Evolutionary conservation across 23 tunicate genomes (phyloP), one percentile per base, ranked within the genome.

Genomic region (Aplidium turbinatum): DNA sequence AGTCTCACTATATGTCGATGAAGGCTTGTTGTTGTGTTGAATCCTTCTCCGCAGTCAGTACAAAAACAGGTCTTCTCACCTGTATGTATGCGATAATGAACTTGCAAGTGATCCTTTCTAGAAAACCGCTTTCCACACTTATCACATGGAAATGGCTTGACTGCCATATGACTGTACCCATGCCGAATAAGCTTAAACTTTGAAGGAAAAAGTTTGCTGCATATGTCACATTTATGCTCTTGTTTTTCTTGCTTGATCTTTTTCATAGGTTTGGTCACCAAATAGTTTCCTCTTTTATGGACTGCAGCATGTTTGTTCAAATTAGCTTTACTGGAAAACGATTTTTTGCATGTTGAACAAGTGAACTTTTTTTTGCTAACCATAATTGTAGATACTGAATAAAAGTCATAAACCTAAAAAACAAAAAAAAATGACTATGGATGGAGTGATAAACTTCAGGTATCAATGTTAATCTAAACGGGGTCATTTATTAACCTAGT

Each of bases 131-230:
- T 35, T 38, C 77, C 85, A 68, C 85, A 80, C 4, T 31, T 39
- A 18, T 80, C 85, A 56, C 85, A 80, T 38, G 48, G 75, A 57
- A 80, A 80, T 0, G 85, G 85, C 53, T 80, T 80, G 3, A 69
- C 58, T 4, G 39, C 70, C 69, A 80, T 31, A 40, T 80, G 85
- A 62, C 42, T 80, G 70, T 80, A 80, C 1, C 64, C 24, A 40
- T 80, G 85, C 1, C 85, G 85, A 11, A 69, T 6, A 22, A 80
- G 48, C 45, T 80, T 80, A 42, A 80, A 80, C 24, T 80, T 80
- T 0, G 77, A 33, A 3, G 61, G 61, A 70, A 80, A 80, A 26
- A 58, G n/a, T 39, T 80, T 80, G 4, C 29, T 4, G 38, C 85
- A 80, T 13, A 80, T 42, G 58, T 55, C 18, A 39, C 85, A 80